Conservation (phyloP, 35 echinoderm and acorn worm species). For the Anneissia japonica region DNA sequence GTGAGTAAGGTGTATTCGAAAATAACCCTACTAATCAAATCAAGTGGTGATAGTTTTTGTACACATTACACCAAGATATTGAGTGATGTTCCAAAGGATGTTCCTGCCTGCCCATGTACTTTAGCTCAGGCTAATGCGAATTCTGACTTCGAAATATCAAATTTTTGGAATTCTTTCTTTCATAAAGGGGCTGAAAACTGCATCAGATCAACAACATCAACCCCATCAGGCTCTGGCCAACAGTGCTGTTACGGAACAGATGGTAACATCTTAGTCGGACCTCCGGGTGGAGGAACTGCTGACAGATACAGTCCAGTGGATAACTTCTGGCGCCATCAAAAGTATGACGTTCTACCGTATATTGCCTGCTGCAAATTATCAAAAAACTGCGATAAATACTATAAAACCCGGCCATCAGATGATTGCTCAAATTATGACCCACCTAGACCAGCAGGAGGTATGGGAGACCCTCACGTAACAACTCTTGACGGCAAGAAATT, state of each 20-base stretch:
- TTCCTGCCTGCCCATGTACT: conserved; percentile 47
- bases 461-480: conserved; percentile 56
- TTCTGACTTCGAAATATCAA: neutral
- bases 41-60: too few relatives aligned
- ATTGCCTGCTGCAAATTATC: conserved; percentile 30
- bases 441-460: conserved; percentile 27
- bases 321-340: neutral
- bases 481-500: conserved; percentile 50
- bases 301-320: conserved; percentile 18
- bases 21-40: neutral
- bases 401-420: conserved; percentile 39
- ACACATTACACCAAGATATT: too few relatives aligned
- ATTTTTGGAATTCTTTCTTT: conserved; percentile 3
- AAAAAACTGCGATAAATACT: conserved; percentile 35
- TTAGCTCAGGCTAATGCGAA: conserved; percentile 10
- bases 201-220: conserved; percentile 3
- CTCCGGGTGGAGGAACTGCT: conserved; percentile 29
- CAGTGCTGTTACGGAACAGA: conserved; percentile 52
- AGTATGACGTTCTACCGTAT: conserved; percentile 55
- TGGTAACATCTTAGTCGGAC: conserved; percentile 39
- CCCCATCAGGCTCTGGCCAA: conserved; percentile 20
- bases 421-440: conserved; percentile 37
- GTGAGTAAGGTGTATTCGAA: neutral
- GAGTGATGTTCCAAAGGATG: neutral
- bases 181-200: conserved; percentile 31